A percentile compares a stretch with the other conserved stretches of the same genome.
phyloP scores from a whole-genome alignment of 1,140 invertebrate species.

The Philotrypesis tridentata region DNA sequence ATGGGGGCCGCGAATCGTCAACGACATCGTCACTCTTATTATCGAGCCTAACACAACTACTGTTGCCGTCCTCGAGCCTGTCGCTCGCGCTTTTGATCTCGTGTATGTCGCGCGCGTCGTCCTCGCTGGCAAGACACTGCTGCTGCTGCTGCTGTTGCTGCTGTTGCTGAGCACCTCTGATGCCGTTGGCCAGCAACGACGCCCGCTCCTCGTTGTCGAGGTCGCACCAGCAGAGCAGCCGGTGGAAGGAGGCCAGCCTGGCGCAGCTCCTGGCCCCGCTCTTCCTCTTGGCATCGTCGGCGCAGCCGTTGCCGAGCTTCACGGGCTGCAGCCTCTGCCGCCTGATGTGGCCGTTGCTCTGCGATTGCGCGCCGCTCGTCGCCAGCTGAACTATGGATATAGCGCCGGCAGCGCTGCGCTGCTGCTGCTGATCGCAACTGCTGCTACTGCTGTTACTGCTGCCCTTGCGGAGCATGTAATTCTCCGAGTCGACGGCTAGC shows the following conservation, averaged over 20 bases:
- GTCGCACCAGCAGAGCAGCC: constrained; percentile 74
- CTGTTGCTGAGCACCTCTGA: too few relatives aligned
- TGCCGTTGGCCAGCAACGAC: not conserved
- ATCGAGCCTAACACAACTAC: not conserved
- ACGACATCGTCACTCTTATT: constrained; percentile 15
- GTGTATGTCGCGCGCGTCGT: not conserved
- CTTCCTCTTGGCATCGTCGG: not conserved
- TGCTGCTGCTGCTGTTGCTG: too few relatives aligned
- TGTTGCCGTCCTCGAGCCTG: not conserved
- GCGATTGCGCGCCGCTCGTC: constrained; percentile 38
- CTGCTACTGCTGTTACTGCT: constrained; percentile 35
- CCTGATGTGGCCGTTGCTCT: not conserved
- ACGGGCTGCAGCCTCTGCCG: not conserved
- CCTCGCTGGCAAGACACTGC: constrained; percentile 13
- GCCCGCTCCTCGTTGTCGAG: constrained; percentile 41
- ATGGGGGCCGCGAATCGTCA: constrained; percentile 27
- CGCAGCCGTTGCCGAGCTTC: not conserved
- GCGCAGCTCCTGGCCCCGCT: constrained; percentile 65
- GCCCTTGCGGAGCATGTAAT: constrained; percentile 77
- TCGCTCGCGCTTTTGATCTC: not conserved
- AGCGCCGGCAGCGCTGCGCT: not conserved
- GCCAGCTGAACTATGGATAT: constrained; percentile 22
- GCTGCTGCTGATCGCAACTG: not conserved
- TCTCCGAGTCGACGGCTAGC: constrained; percentile 76
- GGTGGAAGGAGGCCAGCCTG: constrained; percentile 73